Evolutionary conservation across 1,140 invertebrate genomes (phyloP), one percentile per base, ranked within the genome.

Genomic region (Pachypsylla venusta): DNA sequence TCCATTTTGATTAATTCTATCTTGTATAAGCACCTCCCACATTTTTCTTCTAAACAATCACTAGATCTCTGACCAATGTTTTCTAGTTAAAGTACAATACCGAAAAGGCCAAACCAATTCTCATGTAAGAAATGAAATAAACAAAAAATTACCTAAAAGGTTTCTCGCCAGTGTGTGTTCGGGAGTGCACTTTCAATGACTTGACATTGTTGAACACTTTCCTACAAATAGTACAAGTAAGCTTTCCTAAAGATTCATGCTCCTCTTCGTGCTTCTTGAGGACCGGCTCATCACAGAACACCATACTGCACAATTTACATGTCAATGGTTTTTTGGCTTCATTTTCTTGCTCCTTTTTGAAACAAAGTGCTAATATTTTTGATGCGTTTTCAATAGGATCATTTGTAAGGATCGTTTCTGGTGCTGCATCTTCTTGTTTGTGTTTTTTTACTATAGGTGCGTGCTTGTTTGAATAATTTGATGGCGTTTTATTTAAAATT

Each of bases 131-230:
- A n/a, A n/a, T n/a, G n/a, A n/a, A n/a, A n/a, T n/a, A n/a, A n/a
- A n/a, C n/a, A n/a, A n/a, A n/a, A n/a, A 48, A n/a, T 48, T n/a
- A 48, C 42, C 42, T 48, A 22, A 48, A 48, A 4, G 42, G 42
- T 48, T 48, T 48, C n/a, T 48, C 42, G 22, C 42, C 42, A n/a
- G 42, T 48, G 42, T 48, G 42, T 48, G 22, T 48, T 48, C 42
- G 16, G n/a, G 42, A 48, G 22, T 48, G 42, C 22, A 22, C 22
- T 19, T 48, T 48, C 16, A 48, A 48, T n/a, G 42, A 10, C 16
- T 48, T 48, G 7, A 48, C 22, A 48, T 48, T 48, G 16, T 48
- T 48, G 42, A 48, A 48, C 42, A 48, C 42, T 48, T 48, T 48
- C 42, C 22, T 48, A 19, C 42, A 48, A 3, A 48, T 22, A 10